These are phyloP conservation scores for Polymixis lichenea DNA, from an alignment of 2,888 invertebrate species.

Conservation along the genomic window DNA sequence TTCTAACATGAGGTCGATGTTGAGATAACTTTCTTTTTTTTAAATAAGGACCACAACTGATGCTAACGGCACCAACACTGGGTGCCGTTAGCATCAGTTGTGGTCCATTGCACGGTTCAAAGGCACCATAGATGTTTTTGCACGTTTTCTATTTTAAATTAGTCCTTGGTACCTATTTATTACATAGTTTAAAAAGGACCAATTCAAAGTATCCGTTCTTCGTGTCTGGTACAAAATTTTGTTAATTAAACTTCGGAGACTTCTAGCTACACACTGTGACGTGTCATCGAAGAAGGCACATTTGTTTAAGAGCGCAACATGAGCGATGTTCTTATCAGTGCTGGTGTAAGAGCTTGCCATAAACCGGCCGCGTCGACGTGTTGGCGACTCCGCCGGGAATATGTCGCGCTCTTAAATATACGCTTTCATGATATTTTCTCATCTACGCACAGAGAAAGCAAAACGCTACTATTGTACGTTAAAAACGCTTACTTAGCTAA, in stretches of 20 bases:
- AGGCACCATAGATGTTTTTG: not conserved
- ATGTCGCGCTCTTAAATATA: slow-evolving; percentile 55
- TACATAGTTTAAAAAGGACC: not conserved
- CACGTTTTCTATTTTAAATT: not conserved
- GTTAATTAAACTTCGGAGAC: not conserved
- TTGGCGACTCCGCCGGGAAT: slow-evolving; percentile 58
- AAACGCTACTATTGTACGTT: not conserved
- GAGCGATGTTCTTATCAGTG: slow-evolving; percentile 57
- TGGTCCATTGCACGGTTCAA: not conserved
- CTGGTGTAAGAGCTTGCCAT: slow-evolving; percentile 36
- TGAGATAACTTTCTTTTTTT: not conserved
- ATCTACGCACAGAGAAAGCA: slow-evolving; percentile 44
- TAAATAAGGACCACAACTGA: too few relatives aligned
- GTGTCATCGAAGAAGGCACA: not conserved
- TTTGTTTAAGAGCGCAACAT: slow-evolving; percentile 16
- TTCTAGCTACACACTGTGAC: not conserved
- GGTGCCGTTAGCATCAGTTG: too few relatives aligned
- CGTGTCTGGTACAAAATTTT: not conserved
- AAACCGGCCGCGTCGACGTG: slow-evolving; percentile 56
- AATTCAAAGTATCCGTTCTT: not conserved
- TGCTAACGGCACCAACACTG: too few relatives aligned
- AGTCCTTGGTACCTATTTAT: not conserved
- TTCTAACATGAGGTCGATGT: not conserved
- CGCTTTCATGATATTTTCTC: slow-evolving; percentile 47
- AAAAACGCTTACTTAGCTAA: not conserved